Conservation (phyloP, 2,113 vertebrate species). For the Cebidichthys violaceus region DNA sequence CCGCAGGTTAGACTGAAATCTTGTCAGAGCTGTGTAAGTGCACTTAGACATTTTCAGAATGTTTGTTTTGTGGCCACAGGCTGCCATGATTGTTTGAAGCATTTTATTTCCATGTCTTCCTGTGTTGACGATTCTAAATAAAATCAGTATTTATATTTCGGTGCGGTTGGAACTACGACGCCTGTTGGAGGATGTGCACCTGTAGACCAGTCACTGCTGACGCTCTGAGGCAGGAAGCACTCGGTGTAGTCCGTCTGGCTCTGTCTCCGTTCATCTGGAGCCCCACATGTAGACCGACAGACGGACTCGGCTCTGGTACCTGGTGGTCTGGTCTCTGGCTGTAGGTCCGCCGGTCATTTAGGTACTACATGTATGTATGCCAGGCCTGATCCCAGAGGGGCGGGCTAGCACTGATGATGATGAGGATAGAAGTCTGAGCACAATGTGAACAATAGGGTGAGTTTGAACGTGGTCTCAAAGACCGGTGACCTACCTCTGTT, state of each 20-base stretch:
- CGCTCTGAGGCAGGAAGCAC: slow-evolving; percentile 21
- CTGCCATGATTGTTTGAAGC: slow-evolving; percentile 70
- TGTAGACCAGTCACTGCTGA: slow-evolving; percentile 41
- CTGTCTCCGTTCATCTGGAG: neutral
- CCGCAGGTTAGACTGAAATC: slow-evolving; percentile 60
- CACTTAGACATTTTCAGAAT: slow-evolving; percentile 86
- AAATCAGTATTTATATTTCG: slow-evolving; percentile 75
- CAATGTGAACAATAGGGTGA: neutral
- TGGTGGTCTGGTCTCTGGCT: neutral
- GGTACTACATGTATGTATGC: neutral
- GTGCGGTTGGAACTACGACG: slow-evolving; percentile 40
- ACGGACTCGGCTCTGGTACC: neutral
- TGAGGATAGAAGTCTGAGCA: neutral
- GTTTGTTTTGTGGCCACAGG: slow-evolving; percentile 70
- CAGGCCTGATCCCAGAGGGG: neutral
- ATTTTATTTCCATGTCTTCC: slow-evolving; percentile 78
- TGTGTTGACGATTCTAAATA: slow-evolving; percentile 75
- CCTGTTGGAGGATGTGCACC: slow-evolving; percentile 33
- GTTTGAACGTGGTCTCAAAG: no score
- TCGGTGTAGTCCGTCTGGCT: slow-evolving; percentile 18
- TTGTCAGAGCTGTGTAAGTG: slow-evolving; percentile 83
- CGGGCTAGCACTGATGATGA: neutral
- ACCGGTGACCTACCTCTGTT: neutral
- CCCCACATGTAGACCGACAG: no score
- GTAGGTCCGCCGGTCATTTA: slow-evolving; percentile 6